Evolutionary conservation across 2,113 vertebrate genomes (phyloP), one percentile per base, ranked within the genome.

Genomic region (Chaetodon auriga): DNA sequence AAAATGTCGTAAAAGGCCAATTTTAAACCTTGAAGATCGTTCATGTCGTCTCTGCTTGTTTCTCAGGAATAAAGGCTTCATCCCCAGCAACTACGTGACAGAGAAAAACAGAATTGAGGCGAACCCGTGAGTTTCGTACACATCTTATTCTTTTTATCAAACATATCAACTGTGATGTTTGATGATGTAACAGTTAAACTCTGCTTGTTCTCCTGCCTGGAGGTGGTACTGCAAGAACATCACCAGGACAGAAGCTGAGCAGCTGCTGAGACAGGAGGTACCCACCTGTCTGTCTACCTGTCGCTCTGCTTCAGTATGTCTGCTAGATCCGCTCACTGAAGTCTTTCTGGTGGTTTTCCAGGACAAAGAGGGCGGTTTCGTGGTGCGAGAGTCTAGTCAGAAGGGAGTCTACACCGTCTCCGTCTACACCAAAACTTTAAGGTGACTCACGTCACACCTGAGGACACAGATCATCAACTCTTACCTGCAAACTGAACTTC

Each of bases 171-270:
- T 30, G 30, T 30, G 30, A 30, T 30, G 30, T 30, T 30, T 3
- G 3, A 30, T 30, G 30, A 30, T 30, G 2, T 2, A 30, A 30
- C 30, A 30, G 30, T 30, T 30, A 30, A 30, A 30, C 30, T 30
- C 3, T 30, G 30, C 30, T 38, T 30, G 0, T 13, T 65, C 21
- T 58, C 3, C 41, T 35, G 23, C 6, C 7, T 87, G 51, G 54
- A 98, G 97, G 84, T 98, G 97, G 97, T 98, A 96, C 90, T 96
- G 96, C 69, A 96, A 95, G 94, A 96, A 96, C 88, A 92, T 97
- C 72, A 97, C 94, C 41, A 96, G 97, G 90, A 95, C 94, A 46
- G 96, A 97, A 77, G 96, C 97, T 30, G 97, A 98, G 81, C 90
- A 90, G 76, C 94, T 98, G 23, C 90, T 98, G 81, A 92, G 51